Conservation (phyloP, 2,888 invertebrate species). For the Ophioninae sp. region DNA sequence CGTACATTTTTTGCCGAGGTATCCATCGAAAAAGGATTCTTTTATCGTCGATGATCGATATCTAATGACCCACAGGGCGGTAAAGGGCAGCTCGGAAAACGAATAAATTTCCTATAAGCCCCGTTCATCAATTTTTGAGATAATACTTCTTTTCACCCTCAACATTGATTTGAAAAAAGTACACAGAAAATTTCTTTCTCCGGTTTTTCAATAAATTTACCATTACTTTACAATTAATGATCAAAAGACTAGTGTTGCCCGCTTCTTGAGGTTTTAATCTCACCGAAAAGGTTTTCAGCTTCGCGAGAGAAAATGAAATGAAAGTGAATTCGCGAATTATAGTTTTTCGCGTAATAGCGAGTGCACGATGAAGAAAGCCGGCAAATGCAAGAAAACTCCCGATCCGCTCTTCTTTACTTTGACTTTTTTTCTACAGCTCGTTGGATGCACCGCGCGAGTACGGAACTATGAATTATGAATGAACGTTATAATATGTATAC, state of each 20-base stretch:
- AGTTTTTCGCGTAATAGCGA: slow-evolving; percentile 42
- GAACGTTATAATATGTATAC: slow-evolving; percentile 68
- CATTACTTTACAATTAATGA: no score
- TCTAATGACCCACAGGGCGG: no score
- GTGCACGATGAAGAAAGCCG: background rate
- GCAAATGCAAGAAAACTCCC: slow-evolving; percentile 13
- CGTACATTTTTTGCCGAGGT: no score
- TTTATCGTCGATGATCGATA: no score
- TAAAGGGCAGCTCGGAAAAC: no score
- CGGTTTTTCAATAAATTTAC: no score
- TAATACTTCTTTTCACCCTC: no score
- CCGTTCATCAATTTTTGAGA: no score
- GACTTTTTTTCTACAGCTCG: slow-evolving; percentile 1
- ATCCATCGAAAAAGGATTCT: no score
- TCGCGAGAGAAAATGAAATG: slow-evolving; percentile 37
- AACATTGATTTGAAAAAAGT: no score
- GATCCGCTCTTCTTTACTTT: background rate
- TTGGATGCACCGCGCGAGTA: slow-evolving; percentile 26
- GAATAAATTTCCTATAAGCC: no score
- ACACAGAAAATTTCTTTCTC: no score
- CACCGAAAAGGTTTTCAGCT: slow-evolving; percentile 19
- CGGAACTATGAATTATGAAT: slow-evolving; percentile 70
- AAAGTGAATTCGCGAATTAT: slow-evolving; percentile 52
- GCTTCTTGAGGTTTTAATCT: slow-evolving; percentile 29
- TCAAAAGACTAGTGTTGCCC: background rate